These are phyloP conservation scores for Colletes collaris DNA, from an alignment of 2,888 invertebrate species.

Conservation along the genomic window DNA sequence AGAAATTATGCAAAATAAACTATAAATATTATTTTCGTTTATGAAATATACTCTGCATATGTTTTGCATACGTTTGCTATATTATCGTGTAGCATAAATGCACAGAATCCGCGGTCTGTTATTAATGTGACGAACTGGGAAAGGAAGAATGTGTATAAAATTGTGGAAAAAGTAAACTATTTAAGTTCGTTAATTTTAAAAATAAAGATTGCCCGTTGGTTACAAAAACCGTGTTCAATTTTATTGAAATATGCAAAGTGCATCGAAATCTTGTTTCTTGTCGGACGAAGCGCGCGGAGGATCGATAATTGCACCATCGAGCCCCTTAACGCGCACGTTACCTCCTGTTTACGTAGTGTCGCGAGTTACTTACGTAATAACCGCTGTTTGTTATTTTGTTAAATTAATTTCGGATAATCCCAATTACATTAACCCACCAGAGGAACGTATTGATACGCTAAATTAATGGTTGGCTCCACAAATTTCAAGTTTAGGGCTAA, in stretches of 20 bases:
- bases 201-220: too few relatives aligned
- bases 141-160: too few relatives aligned
- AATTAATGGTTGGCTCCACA: constrained; percentile 36
- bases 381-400: constrained; percentile 40
- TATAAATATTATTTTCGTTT: too few relatives aligned
- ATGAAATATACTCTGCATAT: too few relatives aligned
- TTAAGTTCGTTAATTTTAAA: too few relatives aligned
- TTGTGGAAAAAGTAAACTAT: too few relatives aligned
- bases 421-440: constrained; percentile 7
- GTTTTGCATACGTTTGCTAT: too few relatives aligned
- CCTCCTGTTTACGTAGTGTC: constrained; percentile 18
- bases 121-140: too few relatives aligned
- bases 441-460: constrained; percentile 22
- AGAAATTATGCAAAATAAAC: too few relatives aligned
- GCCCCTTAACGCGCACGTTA: constrained; percentile 20
- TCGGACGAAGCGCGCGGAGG: background rate
- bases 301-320: constrained; percentile 42
- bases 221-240: too few relatives aligned
- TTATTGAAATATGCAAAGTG: background rate
- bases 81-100: too few relatives aligned
- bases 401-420: constrained; percentile 52
- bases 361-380: background rate
- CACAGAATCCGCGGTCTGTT: too few relatives aligned
- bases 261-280: background rate
- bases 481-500: constrained; percentile 30